A percentile compares a stretch with the other conserved stretches of the same genome.
These are phyloP conservation scores for Melikaiella ostensackeni DNA, from an alignment of 2,888 invertebrate species.

Conservation along the genomic window DNA sequence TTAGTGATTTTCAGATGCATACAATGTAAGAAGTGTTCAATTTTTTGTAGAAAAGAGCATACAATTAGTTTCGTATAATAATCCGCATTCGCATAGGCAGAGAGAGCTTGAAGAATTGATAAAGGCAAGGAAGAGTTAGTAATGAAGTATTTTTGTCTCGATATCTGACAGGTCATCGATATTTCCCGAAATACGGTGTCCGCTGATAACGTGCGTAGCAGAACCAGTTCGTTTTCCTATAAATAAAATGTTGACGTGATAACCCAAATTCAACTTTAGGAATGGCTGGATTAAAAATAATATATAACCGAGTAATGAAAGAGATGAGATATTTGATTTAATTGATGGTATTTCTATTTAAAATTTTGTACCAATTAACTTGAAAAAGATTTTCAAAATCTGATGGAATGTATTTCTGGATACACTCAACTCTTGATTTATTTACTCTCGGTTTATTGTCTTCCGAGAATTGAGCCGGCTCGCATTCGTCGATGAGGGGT, in stretches of 20 bases:
- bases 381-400: too few relatives aligned
- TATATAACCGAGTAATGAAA: background rate
- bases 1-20: too few relatives aligned
- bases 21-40: too few relatives aligned
- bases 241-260: background rate
- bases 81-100: too few relatives aligned
- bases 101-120: conserved; percentile 7
- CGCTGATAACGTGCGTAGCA: conserved; percentile 7
- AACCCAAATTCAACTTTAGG: background rate
- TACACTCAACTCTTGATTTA: too few relatives aligned
- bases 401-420: too few relatives aligned
- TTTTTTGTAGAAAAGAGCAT: background rate
- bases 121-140: background rate
- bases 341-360: background rate
- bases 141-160: background rate
- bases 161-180: conserved; percentile 1
- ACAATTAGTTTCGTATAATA: background rate
- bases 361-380: background rate
- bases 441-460: too few relatives aligned
- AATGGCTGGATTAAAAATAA: background rate
- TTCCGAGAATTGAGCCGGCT: too few relatives aligned
- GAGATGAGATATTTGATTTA: background rate
- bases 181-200: conserved; percentile 1
- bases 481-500: too few relatives aligned
- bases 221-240: background rate